These are phyloP conservation scores for Triplophysa siluroides DNA, from an alignment of 2,113 vertebrate genomes.

Conservation along the genomic window DNA sequence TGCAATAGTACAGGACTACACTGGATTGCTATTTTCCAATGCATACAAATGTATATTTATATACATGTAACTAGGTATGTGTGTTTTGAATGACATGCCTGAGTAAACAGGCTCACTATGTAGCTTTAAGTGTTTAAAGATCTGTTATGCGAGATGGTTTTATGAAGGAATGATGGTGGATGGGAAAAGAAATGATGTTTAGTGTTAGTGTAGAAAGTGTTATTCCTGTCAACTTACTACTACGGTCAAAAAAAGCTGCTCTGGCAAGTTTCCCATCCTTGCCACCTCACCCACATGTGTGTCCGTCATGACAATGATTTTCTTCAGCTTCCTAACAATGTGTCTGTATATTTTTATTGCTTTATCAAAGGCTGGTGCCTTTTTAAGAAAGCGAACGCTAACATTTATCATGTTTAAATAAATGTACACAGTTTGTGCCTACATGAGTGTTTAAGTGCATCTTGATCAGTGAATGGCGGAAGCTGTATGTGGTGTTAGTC, in stretches of 20 bases:
- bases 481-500: background rate
- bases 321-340: conserved; percentile 60
- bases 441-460: background rate
- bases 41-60: conserved; percentile 18
- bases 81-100: conserved; percentile 11
- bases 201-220: conserved; percentile 58
- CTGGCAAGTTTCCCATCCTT: conserved; percentile 32
- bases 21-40: conserved; percentile 10
- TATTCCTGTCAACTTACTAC: conserved; percentile 57
- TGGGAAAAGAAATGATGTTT: background rate
- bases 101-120: background rate
- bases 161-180: background rate
- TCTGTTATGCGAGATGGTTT: too few relatives aligned
- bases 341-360: conserved; percentile 59
- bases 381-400: conserved; percentile 49
- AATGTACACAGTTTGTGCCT: conserved; percentile 41
- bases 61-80: conserved; percentile 1
- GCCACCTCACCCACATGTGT: conserved; percentile 54
- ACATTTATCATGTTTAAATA: conserved; percentile 70
- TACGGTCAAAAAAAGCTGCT: conserved; percentile 67
- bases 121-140: background rate
- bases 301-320: conserved; percentile 58
- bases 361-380: conserved; percentile 69
- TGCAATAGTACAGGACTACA: conserved; percentile 51
- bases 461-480: background rate